A percentile compares a stretch with the other conserved stretches of the same genome.
These are phyloP conservation scores for Drosophila kanapiae DNA, from an alignment of 1,140 invertebrate genomes.

Conservation along the genomic window DNA sequence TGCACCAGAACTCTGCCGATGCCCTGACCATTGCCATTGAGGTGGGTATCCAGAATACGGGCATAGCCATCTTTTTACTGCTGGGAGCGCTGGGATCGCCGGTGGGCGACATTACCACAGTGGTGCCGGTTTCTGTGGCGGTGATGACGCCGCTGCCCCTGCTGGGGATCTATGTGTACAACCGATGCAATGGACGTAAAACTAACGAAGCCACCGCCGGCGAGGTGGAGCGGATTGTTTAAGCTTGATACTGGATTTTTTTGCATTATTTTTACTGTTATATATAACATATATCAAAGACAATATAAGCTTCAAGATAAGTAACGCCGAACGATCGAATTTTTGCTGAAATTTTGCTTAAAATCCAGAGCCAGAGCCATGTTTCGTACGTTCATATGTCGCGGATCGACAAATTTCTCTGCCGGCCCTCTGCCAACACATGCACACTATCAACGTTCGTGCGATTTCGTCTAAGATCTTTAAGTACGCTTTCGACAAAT, in stretches of 20 bases:
- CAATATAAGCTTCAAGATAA: no score
- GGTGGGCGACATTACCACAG: conserved; percentile 93
- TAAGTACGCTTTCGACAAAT: no score
- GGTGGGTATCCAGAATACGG: conserved; percentile 98
- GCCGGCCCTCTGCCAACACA: no score
- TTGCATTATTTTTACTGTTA: not conserved
- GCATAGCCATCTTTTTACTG: conserved; percentile 93
- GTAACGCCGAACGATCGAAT: no score
- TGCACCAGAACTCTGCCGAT: conserved; percentile 89
- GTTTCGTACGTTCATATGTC: no score
- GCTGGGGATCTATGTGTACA: conserved; percentile 77
- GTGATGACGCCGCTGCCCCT: conserved; percentile 97
- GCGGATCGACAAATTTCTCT: no score
- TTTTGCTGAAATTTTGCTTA: no score
- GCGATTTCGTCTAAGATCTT: no score
- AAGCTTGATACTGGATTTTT: not conserved
- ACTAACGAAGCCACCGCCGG: not conserved
- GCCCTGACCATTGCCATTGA: conserved; percentile 95
- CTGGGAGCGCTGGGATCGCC: conserved; percentile 89
- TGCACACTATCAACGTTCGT: no score
- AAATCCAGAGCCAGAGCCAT: no score
- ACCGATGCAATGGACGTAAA: conserved; percentile 29
- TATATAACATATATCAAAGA: not conserved
- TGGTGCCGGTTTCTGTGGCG: conserved; percentile 94
- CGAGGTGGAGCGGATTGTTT: conserved; percentile 57